Evolutionary conservation across 2,888 invertebrate species (phyloP), one percentile per base, ranked within the genome.

Genomic region (Anarsia innoxiella): DNA sequence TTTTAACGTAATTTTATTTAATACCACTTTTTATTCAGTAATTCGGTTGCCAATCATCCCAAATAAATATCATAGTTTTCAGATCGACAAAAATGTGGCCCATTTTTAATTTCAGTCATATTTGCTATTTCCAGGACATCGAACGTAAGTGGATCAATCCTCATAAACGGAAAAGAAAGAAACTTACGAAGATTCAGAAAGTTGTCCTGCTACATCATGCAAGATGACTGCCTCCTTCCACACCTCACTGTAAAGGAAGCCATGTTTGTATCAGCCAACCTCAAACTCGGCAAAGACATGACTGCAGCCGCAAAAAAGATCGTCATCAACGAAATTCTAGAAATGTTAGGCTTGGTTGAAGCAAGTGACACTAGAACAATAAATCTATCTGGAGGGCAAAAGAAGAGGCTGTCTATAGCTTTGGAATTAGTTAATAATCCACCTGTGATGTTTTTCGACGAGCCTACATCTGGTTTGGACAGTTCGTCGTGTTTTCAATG

Each of bases 381-480:
- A 33, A 92, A 91, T 62, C 87, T 97, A 27, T 96, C 96, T 4
- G 96, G 96, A 12, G 96, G 96, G 0, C 96, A 97, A 79, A 88
- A 94, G 46, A 97, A 97, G 71, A 88, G 96, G 40, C 84, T 96
- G 44, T 95, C 96, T 3, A 96, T 97, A 60, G 96, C 96, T 36
- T 80, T 95, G 65, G 96, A 97, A 78, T 87, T 97, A 68, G 96
- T 97, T 33, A 96, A 96, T 77, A 96, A 97, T 83, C 97, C 97
- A 13, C 97, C 97, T 46, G 94, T 97, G 43, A 97, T 97, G 96
- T 97, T 97, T 77, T 96, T 97, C 66, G 97, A 97, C 63, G 97
- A 97, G 73, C 97, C 97, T 1, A 93, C 93, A 26, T 92, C 96
- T 59, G 97, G 97, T 11, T 82, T 97, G 71, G 97, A 97, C 70